Evolutionary conservation across 2,797 vertebrate species (phyloP), one percentile per base, ranked within the genome.

Genomic region (Chelonia mydas): DNA sequence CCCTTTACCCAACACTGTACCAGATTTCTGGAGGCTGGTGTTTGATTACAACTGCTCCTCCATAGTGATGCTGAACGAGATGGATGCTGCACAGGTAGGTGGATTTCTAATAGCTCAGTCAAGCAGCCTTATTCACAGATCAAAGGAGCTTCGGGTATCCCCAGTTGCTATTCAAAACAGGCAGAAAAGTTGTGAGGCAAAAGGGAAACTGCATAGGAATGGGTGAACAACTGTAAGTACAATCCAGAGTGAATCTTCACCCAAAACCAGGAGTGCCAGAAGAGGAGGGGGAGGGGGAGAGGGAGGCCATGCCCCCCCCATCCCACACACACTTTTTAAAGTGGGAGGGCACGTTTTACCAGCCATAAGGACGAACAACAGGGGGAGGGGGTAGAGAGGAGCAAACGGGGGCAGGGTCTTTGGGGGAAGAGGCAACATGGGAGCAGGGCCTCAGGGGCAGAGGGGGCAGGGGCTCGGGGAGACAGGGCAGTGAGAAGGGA

Each of bases 1-100:
- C 97, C 99, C 99, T 83, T 98, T 99, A 96, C 99, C 99, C 97
- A 99, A 99, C 98, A 99, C 99, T 6, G 98, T 99, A 95, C 98
- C 99, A 1, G 99, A 99, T 97, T 99, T 99, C 98, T 99, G 99
- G 99, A 99, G 99, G 98, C 98, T 99, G 97, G 99, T 99, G 97
- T 99, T 99, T 4, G 99, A 99, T 96, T 99, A 99, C 96, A 99
- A 99, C 98, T 99, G 99, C 98, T 99, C 99, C 78, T 99, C 99
- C 0, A 99, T 99, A 23, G 99, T 99, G 91, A 99, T 99, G 99
- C 98, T 99, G 88, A 99, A 99, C 3, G 99, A 99, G 98, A 99
- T 99, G 99, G 99, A 99, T 77, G 98, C 99, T 17, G 98, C 99
- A 1, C 99, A 99, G 99, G 99, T 99, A 96, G 51, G 97, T 47